Evolutionary conservation across 2,888 invertebrate genomes (phyloP).

Genomic region (Morpho deidamia): DNA sequence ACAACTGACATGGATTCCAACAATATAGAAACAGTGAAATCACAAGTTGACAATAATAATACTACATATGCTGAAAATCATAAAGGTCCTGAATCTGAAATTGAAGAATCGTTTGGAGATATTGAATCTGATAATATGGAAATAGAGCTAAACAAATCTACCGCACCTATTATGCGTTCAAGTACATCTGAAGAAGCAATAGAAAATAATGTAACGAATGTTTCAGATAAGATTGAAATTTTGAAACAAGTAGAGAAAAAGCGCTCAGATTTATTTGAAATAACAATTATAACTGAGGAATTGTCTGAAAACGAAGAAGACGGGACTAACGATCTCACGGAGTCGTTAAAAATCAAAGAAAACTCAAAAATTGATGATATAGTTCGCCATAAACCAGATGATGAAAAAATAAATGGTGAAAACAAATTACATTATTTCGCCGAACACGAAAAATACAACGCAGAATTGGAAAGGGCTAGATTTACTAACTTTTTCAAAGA

Average conservation of each 20-base stretch:
- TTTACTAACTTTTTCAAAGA: slow-evolving; percentile 48
- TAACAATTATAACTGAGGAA: slow-evolving; percentile 55
- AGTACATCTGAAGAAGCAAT: background rate
- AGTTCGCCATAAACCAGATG: slow-evolving; percentile 23
- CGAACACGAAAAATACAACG: slow-evolving; percentile 54
- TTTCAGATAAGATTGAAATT: slow-evolving; percentile 10
- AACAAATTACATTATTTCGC: slow-evolving; percentile 50
- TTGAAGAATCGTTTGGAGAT: slow-evolving; percentile 18
- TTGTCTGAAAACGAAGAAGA: slow-evolving; percentile 47
- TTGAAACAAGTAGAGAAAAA: slow-evolving; percentile 25
- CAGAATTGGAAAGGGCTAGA: slow-evolving; percentile 50
- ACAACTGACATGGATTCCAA: background rate
- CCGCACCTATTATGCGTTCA: too few species aligned
- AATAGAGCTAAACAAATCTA: too few species aligned
- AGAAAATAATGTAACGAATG: background rate
- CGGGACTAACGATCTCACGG: background rate
- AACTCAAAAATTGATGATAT: slow-evolving; percentile 25
- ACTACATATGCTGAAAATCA: too few species aligned
- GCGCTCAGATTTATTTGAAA: slow-evolving; percentile 41
- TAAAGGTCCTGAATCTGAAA: too few species aligned
- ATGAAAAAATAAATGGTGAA: slow-evolving; percentile 23
- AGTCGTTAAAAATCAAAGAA: background rate
- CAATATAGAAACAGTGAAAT: background rate
- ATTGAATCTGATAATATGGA: background rate
- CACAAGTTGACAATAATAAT: too few species aligned